Conservation (phyloP, 2,888 invertebrate genomes). For the Drosophila niveifrons region DNA sequence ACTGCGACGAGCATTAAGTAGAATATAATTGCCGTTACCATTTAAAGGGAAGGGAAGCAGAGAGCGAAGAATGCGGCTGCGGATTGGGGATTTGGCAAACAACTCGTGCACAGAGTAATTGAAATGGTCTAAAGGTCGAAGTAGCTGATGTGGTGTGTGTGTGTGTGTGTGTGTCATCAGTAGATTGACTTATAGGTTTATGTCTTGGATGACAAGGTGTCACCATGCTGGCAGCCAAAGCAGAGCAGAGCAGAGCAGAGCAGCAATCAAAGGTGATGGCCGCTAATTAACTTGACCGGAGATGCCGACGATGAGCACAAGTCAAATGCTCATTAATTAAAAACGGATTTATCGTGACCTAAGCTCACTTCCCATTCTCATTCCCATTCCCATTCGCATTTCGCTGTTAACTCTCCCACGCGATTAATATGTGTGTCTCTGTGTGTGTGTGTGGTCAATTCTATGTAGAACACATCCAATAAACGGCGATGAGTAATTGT, state of each 20-base stretch:
- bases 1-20: constrained; percentile 1
- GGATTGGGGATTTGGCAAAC: neutral
- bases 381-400: constrained; percentile 7
- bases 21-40: constrained; percentile 23
- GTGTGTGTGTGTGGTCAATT: neutral
- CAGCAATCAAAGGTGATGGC: constrained; percentile 18
- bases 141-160: neutral
- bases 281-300: constrained; percentile 54
- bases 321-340: constrained; percentile 63
- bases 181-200: constrained; percentile 21
- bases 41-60: neutral
- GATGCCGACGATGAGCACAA: constrained; percentile 22
- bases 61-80: neutral
- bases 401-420: neutral
- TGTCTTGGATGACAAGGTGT: constrained; percentile 17
- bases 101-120: constrained; percentile 28
- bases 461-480: neutral
- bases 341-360: constrained; percentile 50
- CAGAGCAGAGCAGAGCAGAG: neutral
- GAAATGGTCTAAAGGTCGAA: constrained; percentile 20
- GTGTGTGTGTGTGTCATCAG: neutral
- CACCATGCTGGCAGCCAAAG: neutral
- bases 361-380: constrained; percentile 21
- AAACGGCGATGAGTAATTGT: neutral
- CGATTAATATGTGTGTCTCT: no score